A percentile compares a stretch with the other conserved stretches of the same genome.
Evolutionary conservation across 2,797 vertebrate genomes (phyloP).

Genomic region (Perodicticus potto): DNA sequence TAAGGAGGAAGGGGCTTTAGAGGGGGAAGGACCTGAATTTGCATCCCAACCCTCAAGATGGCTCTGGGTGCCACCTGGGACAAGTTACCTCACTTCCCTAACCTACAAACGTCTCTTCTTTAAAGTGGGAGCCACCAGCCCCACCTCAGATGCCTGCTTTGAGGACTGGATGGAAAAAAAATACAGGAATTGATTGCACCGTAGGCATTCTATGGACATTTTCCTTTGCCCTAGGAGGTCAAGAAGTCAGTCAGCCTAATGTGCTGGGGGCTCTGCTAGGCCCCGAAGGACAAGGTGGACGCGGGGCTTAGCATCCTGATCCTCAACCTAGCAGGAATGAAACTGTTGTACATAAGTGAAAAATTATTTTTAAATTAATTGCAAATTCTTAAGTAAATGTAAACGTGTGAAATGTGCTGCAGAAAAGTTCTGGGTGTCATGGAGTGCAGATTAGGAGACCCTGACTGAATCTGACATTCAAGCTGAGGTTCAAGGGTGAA

Average conservation of each 20-base stretch:
- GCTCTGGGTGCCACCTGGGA: neutral
- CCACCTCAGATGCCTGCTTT: neutral
- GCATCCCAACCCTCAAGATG: neutral
- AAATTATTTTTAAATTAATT: neutral
- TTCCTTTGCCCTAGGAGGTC: neutral
- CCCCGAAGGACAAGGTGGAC: neutral
- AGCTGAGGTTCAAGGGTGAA: neutral
- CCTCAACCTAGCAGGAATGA: neutral
- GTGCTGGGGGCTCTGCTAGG: neutral
- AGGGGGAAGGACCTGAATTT: neutral
- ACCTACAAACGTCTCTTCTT: neutral
- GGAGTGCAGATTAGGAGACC: neutral
- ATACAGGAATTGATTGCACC: rapidly evolving
- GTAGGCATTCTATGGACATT: neutral
- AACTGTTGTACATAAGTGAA: neutral
- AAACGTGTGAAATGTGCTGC: neutral
- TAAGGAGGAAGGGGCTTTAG: neutral
- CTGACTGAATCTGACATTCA: rapidly evolving
- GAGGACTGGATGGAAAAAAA: neutral
- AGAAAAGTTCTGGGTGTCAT: neutral
- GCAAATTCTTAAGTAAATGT: neutral
- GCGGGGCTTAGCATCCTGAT: neutral
- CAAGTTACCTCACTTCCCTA: neutral
- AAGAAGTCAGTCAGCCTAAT: neutral
- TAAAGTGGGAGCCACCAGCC: neutral